Evolutionary conservation across 1,140 invertebrate species (phyloP).

Genomic region (Scaptodrosophila lebanonensis): DNA sequence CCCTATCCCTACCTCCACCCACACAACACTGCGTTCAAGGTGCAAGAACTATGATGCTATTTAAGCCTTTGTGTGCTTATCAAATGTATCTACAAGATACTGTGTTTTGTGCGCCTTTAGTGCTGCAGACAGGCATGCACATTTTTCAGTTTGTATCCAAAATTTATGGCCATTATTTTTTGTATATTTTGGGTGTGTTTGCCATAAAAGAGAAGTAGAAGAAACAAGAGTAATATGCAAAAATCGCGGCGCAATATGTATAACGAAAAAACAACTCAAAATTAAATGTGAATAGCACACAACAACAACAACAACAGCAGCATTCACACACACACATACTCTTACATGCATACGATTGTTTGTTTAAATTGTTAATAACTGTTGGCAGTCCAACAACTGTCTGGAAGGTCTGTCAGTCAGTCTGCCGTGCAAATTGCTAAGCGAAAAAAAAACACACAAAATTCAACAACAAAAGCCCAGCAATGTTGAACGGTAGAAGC

Average conservation of each 20-base stretch:
- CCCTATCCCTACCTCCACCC: no score
- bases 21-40: no score
- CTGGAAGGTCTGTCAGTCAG: constrained; percentile 6
- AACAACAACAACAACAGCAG: background rate
- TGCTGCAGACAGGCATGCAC: constrained; percentile 12
- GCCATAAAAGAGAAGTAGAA: background rate
- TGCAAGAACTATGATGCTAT: no score
- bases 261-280: background rate
- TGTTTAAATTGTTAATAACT: constrained; percentile 64
- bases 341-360: constrained; percentile 39
- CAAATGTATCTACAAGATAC: background rate
- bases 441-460: constrained; percentile 12
- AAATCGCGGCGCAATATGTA: background rate
- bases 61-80: no score
- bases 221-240: background rate
- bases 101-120: background rate
- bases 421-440: constrained; percentile 42
- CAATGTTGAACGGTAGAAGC: background rate
- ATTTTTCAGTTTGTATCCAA: constrained; percentile 31
- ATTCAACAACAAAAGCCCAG: background rate
- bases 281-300: constrained; percentile 24
- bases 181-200: background rate
- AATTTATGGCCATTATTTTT: constrained; percentile 50
- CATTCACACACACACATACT: constrained; percentile 18
- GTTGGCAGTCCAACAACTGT: constrained; percentile 17